Evolutionary conservation across 2,113 vertebrate species (phyloP), one percentile per base, ranked within the genome.

Genomic region (Sialia sialis): DNA sequence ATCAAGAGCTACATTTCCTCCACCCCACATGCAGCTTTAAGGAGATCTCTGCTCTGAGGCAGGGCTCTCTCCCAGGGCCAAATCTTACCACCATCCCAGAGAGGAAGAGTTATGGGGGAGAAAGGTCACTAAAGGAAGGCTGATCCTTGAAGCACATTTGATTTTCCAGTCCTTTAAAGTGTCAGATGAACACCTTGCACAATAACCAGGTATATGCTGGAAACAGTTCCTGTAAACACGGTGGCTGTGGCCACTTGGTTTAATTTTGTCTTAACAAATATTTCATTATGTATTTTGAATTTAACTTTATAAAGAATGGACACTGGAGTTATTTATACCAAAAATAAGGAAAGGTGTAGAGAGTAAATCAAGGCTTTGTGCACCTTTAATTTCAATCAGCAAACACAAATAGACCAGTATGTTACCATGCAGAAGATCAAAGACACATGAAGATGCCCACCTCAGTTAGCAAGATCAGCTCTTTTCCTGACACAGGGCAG

Each of bases 1-100:
- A 60, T 23, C 11, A 60, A 25, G 15, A 36, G 36, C 43, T 54
- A 6, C 1, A 16, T 36, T 64, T 88, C 23, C 36, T 62, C 22
- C 25, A 44, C 11, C 44, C 19, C 3, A 0, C 44, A 23, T 0
- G 0, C 48, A 75, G 21, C 52, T 39, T 39, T 27, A 41, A 46
- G 59, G 32, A 82, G 30, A 10, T 23, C 13, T 66, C 34, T 0
- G 2, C 58, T 52, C 46, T 20, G 59, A 68, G 46, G 16, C 41
- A 16, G 21, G 12, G 29, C 32, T 59, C 41, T 69, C 20, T 39
- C 39, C 29, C 29, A 43, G 44, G 2, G 2, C 27, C 19, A 2
- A n/a, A 62, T 64, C 39, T 66, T 56, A 64, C 48, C 38, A 15
- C 51, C 26, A 11, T 7, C 48, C 30, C n/a, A 39, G 55, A 62